Percentiles rank a stretch among this genome's conserved stretches.
Evolutionary conservation across 1,140 invertebrate genomes (phyloP).

Genomic region (Drosophila bifasciata): DNA sequence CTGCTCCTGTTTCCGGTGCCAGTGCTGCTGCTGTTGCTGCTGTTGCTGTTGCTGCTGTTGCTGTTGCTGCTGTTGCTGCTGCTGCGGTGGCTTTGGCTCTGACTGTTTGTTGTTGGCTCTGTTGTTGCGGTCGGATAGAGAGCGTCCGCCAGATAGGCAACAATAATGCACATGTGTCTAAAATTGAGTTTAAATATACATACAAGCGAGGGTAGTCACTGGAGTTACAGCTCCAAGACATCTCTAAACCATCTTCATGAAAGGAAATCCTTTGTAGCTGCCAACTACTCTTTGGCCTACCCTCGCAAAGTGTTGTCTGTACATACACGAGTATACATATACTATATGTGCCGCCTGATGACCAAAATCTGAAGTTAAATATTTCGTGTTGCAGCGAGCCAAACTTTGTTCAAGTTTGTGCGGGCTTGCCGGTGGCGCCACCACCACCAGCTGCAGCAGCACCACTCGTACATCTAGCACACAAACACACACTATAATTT

Average conservation of each 20-base stretch:
- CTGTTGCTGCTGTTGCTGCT: constrained; percentile 40
- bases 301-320: not conserved
- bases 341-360: constrained; percentile 26
- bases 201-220: constrained; percentile 17
- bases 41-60: constrained; percentile 16
- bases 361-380: constrained; percentile 78
- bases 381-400: constrained; percentile 59
- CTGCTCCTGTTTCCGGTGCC: constrained; percentile 5
- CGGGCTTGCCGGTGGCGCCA: constrained; percentile 36
- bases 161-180: constrained; percentile 81
- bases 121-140: constrained; percentile 79
- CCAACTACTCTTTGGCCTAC: too few relatives aligned
- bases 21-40: constrained; percentile 14
- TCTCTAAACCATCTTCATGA: too few relatives aligned
- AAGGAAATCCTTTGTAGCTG: too few relatives aligned
- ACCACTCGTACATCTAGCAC: constrained; percentile 10
- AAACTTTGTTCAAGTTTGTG: constrained; percentile 60
- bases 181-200: constrained; percentile 82
- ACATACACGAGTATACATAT: constrained; percentile 23
- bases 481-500: constrained; percentile 66
- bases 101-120: constrained; percentile 72
- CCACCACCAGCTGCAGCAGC: constrained; percentile 26
- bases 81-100: constrained; percentile 73
- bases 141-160: constrained; percentile 76
- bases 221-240: too few relatives aligned